phyloP scores from a whole-genome alignment of 1,140 invertebrate genomes.

The Drosophila melanica region DNA sequence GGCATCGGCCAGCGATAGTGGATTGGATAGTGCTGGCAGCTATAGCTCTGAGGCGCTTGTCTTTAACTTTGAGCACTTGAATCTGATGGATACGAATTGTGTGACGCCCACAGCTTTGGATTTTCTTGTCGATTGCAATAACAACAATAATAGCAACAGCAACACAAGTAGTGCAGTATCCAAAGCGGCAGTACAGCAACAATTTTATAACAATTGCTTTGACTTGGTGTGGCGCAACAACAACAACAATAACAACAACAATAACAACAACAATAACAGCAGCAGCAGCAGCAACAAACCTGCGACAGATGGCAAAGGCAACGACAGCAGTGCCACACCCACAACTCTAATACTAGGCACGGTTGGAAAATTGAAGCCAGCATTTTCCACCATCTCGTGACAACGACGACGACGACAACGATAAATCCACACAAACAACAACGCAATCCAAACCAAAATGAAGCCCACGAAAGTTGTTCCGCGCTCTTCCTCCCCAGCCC shows the following conservation, averaged over 20 bases:
- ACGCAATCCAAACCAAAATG: conserved; percentile 38
- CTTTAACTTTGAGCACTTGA: conserved; percentile 82
- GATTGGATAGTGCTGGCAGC: conserved; percentile 78
- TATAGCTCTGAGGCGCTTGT: conserved; percentile 74
- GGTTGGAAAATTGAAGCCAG: conserved; percentile 75
- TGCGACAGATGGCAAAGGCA: conserved; percentile 71
- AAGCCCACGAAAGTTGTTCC: conserved; percentile 24
- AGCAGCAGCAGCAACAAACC: conserved; percentile 49
- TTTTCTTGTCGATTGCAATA: conserved; percentile 74
- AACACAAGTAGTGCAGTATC: conserved; percentile 18
- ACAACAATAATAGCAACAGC: conserved; percentile 66
- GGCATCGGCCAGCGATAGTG: conserved; percentile 67
- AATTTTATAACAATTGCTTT: conserved; percentile 77
- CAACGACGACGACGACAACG: conserved; percentile 55
- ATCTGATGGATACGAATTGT: conserved; percentile 67
- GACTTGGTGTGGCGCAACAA: conserved; percentile 71
- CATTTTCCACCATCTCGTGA: conserved; percentile 79
- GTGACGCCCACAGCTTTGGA: conserved; percentile 67
- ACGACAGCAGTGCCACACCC: conserved; percentile 68
- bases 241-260: conserved; percentile 49
- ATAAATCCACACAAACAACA: conserved; percentile 39
- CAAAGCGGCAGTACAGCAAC: conserved; percentile 51
- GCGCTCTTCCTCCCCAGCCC: conserved; percentile 1
- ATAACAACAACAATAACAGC: conserved; percentile 49
- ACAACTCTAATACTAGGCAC: conserved; percentile 69